These are phyloP conservation scores for Acanthochromis polyacanthus DNA, from an alignment of 2,113 vertebrate species.

Conservation along the genomic window DNA sequence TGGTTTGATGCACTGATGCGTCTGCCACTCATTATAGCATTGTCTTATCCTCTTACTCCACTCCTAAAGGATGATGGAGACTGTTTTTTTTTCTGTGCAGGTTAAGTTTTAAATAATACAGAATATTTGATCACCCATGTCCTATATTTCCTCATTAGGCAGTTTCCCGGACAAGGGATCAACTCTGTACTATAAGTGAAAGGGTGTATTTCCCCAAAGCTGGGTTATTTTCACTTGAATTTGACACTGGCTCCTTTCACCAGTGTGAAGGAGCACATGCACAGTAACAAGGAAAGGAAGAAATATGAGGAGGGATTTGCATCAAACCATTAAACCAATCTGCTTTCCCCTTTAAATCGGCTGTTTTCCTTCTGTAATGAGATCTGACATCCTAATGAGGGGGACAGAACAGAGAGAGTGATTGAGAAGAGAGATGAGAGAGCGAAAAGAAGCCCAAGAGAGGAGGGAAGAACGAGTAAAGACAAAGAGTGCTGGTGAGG, in stretches of 20 bases:
- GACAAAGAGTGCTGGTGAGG: constrained; percentile 16
- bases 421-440: constrained; percentile 46
- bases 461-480: constrained; percentile 19
- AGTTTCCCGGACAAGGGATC: constrained; percentile 31
- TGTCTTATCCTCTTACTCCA: too few relatives aligned
- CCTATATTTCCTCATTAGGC: background rate
- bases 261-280: background rate
- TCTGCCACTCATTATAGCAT: too few relatives aligned
- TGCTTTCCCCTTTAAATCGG: constrained; percentile 59
- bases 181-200: constrained; percentile 25
- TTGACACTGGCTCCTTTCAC: background rate
- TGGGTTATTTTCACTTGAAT: constrained; percentile 40
- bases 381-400: constrained; percentile 72
- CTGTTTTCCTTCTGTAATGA: constrained; percentile 74
- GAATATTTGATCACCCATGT: background rate
- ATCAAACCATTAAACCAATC: constrained; percentile 73
- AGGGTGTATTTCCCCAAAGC: constrained; percentile 21
- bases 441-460: constrained; percentile 30
- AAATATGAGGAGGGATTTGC: constrained; percentile 54
- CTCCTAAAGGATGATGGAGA: background rate
- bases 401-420: constrained; percentile 51
- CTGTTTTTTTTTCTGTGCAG: background rate
- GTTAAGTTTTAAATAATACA: background rate
- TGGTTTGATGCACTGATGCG: too few relatives aligned
- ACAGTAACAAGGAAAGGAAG: constrained; percentile 1